Base-by-base conservation (phyloP, 2,797 vertebrate species). In the Typhlichthys eigenmanni region DNA sequence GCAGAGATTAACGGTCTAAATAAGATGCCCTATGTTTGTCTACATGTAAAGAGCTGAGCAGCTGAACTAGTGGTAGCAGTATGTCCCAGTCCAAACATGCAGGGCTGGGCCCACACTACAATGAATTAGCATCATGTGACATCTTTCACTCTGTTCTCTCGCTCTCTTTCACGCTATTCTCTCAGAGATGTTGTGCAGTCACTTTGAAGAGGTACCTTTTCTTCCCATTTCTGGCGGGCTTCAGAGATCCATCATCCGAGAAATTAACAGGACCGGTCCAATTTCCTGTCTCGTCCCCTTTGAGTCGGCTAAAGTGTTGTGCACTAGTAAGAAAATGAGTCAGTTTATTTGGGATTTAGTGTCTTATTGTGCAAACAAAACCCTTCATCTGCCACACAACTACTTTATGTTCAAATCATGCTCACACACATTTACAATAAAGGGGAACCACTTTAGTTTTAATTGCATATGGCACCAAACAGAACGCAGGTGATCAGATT, bases 261-360 rank as follows among this genome's bases (percentile, higher is more conserved):
- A 95, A 94, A 97, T 97, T 98, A 95, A 95, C 93, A 76, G 95
- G 93, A 90, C 95, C 92, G 91, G 94, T 98, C 97, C 96, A 98
- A 94, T 98, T 98, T 94, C 94, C 93, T 93, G 95, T 91, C 85
- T 97, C 95, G 93, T 96, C 95, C 84, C 94, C 95, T 95, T 92
- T 96, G 95, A 98, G 95, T 96, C 96, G 95, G 92, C 93, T 96
- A 96, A 97, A 97, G 93, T 96, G 95, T 95, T 96, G 95, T 79
- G 94, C 95, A 95, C 97, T 99, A 95, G 91, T 92, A 94, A 98
- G 91, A 98, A 93, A 98, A 98, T 1, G 92, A 97, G 94, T 94
- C 89, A 98, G 91, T 96, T 91, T 95, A 95, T 94, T 92, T 88
- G 78, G 72, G 71, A 75, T 84, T 86, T 83, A 72, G 80, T 75